A percentile compares a stretch with the other conserved stretches of the same genome.
phyloP scores from a whole-genome alignment of 2,113 vertebrate species.

The Acanthochromis polyacanthus region DNA sequence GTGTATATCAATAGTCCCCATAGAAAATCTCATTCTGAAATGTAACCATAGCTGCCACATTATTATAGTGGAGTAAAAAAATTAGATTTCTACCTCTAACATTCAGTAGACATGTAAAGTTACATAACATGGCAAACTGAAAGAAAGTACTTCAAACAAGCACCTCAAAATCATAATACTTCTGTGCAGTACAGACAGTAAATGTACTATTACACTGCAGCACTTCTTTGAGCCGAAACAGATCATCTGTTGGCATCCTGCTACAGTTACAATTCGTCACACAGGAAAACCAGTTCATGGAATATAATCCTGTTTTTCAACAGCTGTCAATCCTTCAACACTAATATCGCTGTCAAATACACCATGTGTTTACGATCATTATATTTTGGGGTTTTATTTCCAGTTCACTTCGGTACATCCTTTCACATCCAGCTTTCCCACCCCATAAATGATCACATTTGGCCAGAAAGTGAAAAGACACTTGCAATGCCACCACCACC shows the following conservation, averaged over 20 bases:
- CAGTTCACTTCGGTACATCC: conserved; percentile 7
- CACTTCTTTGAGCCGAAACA: background rate
- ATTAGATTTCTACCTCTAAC: background rate
- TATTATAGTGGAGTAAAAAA: background rate
- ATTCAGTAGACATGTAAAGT: background rate
- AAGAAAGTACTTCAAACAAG: too few relatives aligned
- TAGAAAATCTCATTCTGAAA: background rate
- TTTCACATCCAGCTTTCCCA: conserved; percentile 44
- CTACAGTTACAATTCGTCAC: conserved; percentile 1
- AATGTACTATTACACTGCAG: background rate
- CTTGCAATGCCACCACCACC: conserved; percentile 6
- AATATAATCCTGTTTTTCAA: conserved; percentile 25
- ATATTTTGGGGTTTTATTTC: conserved; percentile 50
- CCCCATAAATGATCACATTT: conserved; percentile 46
- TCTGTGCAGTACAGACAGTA: background rate
- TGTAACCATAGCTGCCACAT: background rate
- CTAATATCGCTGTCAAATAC: conserved; percentile 22
- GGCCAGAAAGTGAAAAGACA: conserved; percentile 42
- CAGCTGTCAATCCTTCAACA: conserved; percentile 43
- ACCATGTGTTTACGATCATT: conserved; percentile 51
- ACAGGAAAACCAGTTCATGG: conserved; percentile 18
- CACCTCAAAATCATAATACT: too few relatives aligned
- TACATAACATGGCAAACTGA: too few relatives aligned
- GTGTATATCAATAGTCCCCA: background rate
- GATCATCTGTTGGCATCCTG: background rate